A percentile compares a stretch with the other conserved stretches of the same genome.
Evolutionary conservation across 2,113 vertebrate genomes (phyloP).

Genomic region (Piprites chloris): DNA sequence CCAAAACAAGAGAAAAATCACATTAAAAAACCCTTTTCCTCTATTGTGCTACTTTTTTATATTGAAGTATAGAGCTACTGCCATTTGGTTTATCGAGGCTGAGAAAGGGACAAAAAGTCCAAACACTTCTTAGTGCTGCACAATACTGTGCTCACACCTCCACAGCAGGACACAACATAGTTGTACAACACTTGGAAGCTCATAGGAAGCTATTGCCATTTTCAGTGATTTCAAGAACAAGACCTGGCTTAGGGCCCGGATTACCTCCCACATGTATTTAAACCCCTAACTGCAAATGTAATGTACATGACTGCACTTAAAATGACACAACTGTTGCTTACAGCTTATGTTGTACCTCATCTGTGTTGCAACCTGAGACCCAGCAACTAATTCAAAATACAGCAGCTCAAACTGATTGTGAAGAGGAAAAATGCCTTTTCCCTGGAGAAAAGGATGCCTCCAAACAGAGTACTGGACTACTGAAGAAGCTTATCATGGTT

Average conservation of each 20-base stretch:
- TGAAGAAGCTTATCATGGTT: neutral
- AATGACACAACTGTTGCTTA: neutral
- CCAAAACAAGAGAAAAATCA: neutral
- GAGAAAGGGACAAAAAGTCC: neutral
- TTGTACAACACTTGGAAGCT: neutral
- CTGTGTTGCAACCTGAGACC: neutral
- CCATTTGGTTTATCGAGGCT: neutral
- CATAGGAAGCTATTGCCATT: neutral
- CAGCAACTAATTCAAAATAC: neutral
- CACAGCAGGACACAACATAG: neutral
- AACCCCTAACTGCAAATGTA: neutral
- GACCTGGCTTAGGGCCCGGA: neutral
- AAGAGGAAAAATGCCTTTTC: neutral
- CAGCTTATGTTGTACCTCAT: neutral
- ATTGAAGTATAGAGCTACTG: neutral
- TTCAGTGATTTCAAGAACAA: neutral
- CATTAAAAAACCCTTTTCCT: neutral
- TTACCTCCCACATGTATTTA: neutral
- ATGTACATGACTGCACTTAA: neutral
- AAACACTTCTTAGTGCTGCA: neutral
- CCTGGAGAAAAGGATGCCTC: neutral
- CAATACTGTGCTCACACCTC: neutral
- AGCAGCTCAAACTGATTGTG: neutral
- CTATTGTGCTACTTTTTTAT: neutral
- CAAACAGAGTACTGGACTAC: neutral